Conservation (phyloP, 2,888 invertebrate species). For the Rhodophaea formosa region DNA sequence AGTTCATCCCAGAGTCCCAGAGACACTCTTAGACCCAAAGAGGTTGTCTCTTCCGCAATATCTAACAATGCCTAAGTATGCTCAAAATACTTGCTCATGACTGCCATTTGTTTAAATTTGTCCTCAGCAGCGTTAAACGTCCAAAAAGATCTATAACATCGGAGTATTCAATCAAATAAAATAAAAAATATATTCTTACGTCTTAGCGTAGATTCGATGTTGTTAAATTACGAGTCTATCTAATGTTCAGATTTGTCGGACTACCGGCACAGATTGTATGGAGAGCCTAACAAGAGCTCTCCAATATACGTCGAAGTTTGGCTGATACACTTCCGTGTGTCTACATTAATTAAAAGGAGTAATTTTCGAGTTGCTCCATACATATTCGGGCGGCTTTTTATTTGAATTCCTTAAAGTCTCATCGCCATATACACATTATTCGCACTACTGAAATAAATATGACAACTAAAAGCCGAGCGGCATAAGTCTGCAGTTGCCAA, state of each 20-base stretch:
- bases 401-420: too few relatives aligned
- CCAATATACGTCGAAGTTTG: not conserved
- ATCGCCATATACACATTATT: too few relatives aligned
- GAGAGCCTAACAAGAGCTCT: not conserved
- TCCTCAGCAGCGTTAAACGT: slow-evolving; percentile 4
- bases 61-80: not conserved
- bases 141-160: not conserved
- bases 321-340: too few relatives aligned
- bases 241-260: not conserved
- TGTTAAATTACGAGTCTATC: not conserved
- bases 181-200: not conserved
- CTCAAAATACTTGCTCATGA: slow-evolving; percentile 10
- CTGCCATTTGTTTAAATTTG: slow-evolving; percentile 1
- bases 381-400: too few relatives aligned
- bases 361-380: too few relatives aligned
- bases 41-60: too few relatives aligned
- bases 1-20: too few relatives aligned
- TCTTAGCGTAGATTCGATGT: slow-evolving; percentile 1
- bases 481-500: too few relatives aligned
- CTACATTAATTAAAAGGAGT: too few relatives aligned
- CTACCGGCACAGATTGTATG: not conserved
- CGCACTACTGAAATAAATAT: too few relatives aligned
- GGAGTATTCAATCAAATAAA: not conserved
- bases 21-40: too few relatives aligned
- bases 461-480: too few relatives aligned